A percentile compares a stretch with the other conserved stretches of the same genome.
Evolutionary conservation across 2,888 invertebrate species (phyloP).

Genomic region (Cetonia aurata): DNA sequence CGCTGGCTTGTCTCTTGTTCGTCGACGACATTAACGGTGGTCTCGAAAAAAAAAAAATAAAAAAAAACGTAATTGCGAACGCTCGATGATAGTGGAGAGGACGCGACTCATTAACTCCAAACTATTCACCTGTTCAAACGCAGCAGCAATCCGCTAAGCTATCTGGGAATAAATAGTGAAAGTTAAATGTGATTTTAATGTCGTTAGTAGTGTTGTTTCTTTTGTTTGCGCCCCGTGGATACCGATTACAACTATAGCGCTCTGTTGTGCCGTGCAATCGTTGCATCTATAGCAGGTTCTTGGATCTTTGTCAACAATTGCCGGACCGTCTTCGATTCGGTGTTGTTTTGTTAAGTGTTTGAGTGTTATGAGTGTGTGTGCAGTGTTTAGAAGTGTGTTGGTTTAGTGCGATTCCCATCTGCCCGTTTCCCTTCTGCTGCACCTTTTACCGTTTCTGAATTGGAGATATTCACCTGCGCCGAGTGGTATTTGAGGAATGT

Average conservation of each 20-base stretch:
- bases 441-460: constrained; percentile 3
- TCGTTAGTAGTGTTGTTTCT: constrained; percentile 13
- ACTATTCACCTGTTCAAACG: constrained; percentile 2
- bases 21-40: constrained; percentile 4
- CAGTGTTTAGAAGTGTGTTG: constrained; percentile 14
- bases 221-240: constrained; percentile 13
- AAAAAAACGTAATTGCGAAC: neutral
- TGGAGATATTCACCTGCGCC: constrained; percentile 18
- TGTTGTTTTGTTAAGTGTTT: constrained; percentile 19
- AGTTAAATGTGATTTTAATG: constrained; percentile 31
- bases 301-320: constrained; percentile 22
- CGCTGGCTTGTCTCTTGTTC: constrained; percentile 8
- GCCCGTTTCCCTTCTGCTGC: neutral
- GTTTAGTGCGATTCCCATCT: constrained; percentile 9
- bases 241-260: neutral
- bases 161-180: constrained; percentile 17
- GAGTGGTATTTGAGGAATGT: constrained; percentile 27
- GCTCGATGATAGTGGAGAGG: neutral
- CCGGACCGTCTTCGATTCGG: constrained; percentile 3
- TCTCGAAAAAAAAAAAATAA: too few species aligned
- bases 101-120: constrained; percentile 23
- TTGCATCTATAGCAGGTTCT: constrained; percentile 4
- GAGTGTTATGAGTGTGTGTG: constrained; percentile 12
- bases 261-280: neutral
- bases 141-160: neutral